Evolutionary conservation across 2,113 vertebrate genomes (phyloP), one percentile per base, ranked within the genome.

Genomic region (Brachirus orientalis): DNA sequence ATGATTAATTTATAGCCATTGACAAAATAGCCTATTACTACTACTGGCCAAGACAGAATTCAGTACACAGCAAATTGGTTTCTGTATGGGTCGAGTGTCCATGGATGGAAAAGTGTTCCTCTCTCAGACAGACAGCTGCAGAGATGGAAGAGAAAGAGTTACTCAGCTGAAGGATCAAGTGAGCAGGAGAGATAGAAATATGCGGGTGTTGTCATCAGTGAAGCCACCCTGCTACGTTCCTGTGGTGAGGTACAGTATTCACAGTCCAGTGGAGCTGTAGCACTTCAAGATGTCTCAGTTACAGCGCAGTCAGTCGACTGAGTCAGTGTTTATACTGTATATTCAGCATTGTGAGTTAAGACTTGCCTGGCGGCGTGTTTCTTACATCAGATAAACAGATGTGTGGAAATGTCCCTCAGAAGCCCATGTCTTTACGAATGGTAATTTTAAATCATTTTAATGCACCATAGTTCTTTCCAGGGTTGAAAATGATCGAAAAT

Each of bases 21-120:
- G 77, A 89, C 83, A 90, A 89, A 94, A 92, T 90, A 89, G 77
- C 78, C 88, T 90, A 92, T 92, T 91, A 93, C 88, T 90, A 92
- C 91, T 91, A 93, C 86, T 62, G 43, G 77, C 73, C 81, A 69
- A 77, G 44, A 83, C 36, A 68, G 70, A 86, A 86, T 90, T 87
- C 72, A 83, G 58, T 86, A 86, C 84, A 80, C 77, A 82, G 85
- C 83, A 91, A 86, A 93, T 92, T 90, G 86, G 78, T 88, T 92
- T 89, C 88, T 85, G 65, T 83, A 74, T 77, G 77, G 48, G 81
- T 20, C 8, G 41, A 46, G 72, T 83, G 80, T 75, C 35, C 41
- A 64, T 64, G 55, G 68, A 75, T 53, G 22, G 19, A 51, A 36
- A 28, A 35, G 55, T 56, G 63, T 36, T 13, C 22, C 56, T 35